phyloP scores from a whole-genome alignment of 1,140 invertebrate genomes.

The Trigoniulus corallinus region DNA sequence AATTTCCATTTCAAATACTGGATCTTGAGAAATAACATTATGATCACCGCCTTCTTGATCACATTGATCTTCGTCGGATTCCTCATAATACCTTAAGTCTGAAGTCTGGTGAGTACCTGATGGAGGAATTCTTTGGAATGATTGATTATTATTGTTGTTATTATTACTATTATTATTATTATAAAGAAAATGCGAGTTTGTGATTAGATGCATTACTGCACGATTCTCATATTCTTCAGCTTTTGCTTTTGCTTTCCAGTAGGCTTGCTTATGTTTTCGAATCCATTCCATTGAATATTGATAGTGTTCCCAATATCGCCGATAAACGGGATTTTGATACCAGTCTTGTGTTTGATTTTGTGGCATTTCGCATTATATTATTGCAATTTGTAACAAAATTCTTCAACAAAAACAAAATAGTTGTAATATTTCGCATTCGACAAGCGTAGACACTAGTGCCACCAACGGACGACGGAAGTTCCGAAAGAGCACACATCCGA shows the following conservation, averaged over 20 bases:
- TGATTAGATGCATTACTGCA: conserved; percentile 19
- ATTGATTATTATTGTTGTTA: too few relatives aligned
- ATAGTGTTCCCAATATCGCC: background rate
- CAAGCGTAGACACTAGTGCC: too few relatives aligned
- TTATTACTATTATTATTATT: background rate
- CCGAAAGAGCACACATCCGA: too few relatives aligned
- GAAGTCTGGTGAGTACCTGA: too few relatives aligned
- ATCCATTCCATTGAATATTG: conserved; percentile 22
- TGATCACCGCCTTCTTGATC: background rate
- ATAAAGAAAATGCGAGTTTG: background rate
- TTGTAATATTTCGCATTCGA: too few relatives aligned
- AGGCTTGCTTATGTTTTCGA: conserved; percentile 35
- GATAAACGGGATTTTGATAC: background rate
- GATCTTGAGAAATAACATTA: conserved; percentile 15
- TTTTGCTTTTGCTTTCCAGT: conserved; percentile 45
- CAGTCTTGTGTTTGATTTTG: too few relatives aligned
- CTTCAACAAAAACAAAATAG: too few relatives aligned
- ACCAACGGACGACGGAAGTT: too few relatives aligned
- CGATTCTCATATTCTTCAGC: conserved; percentile 44
- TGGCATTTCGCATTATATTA: too few relatives aligned
- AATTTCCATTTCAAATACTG: conserved; percentile 36
- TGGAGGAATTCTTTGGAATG: too few relatives aligned
- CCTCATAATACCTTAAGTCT: background rate
- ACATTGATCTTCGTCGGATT: background rate
- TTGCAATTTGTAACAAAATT: too few relatives aligned